Evolutionary conservation across 2,797 vertebrate species (phyloP).

Genomic region (Crax fasciolata): DNA sequence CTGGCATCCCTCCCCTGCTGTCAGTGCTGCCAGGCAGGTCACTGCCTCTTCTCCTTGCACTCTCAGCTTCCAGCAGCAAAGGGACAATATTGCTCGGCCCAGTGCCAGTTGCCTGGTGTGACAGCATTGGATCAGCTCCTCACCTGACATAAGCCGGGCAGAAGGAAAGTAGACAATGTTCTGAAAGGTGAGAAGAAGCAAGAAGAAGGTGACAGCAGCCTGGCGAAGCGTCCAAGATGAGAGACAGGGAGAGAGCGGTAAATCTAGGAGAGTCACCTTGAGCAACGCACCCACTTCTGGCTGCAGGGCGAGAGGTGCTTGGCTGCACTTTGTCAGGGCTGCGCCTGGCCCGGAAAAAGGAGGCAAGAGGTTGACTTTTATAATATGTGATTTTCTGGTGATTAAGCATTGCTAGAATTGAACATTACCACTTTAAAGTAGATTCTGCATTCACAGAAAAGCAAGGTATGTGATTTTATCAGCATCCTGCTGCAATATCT

Average conservation of each 20-base stretch:
- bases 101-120: constrained; percentile 29
- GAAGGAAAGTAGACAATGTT: constrained; percentile 66
- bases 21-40: constrained; percentile 45
- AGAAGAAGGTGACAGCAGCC: constrained; percentile 59
- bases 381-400: background rate
- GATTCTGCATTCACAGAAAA: background rate
- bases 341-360: background rate
- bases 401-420: background rate
- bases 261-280: constrained; percentile 63
- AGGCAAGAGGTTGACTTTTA: background rate
- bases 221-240: constrained; percentile 7
- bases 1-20: constrained; percentile 47
- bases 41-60: constrained; percentile 7
- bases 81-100: constrained; percentile 52
- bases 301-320: background rate
- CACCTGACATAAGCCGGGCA: constrained; percentile 68
- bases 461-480: background rate
- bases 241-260: background rate
- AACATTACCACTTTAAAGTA: background rate
- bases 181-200: constrained; percentile 72
- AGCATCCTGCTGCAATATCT: background rate
- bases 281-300: background rate
- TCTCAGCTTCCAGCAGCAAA: constrained; percentile 26
- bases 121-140: constrained; percentile 16
- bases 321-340: background rate